phyloP scores from a whole-genome alignment of 2,797 vertebrate species.

The Echiichthys vipera region DNA sequence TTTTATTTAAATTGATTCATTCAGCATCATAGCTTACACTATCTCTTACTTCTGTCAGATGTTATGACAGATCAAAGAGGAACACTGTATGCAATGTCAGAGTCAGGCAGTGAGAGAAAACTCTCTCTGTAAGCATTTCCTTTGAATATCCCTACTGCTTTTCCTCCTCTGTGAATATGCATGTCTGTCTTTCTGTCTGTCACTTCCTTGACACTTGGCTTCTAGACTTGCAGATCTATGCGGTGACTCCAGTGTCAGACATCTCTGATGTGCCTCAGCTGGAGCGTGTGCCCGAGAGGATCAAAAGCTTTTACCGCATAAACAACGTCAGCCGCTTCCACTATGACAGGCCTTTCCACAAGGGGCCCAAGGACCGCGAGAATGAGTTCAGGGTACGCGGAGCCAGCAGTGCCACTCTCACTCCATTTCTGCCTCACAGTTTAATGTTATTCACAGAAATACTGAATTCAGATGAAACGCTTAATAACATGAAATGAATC shows the following conservation, averaged over 20 bases:
- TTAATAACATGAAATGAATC: conserved; percentile 2
- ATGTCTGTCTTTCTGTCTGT: conserved; percentile 42
- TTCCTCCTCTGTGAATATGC: conserved; percentile 36
- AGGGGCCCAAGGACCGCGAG: conserved; percentile 96
- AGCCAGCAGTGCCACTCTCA: conserved; percentile 28
- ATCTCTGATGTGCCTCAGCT: conserved; percentile 94
- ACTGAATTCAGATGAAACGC: not conserved
- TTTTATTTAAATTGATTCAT: not conserved
- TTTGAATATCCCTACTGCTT: conserved; percentile 6
- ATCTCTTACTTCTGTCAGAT: not conserved
- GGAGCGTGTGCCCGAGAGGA: conserved; percentile 97
- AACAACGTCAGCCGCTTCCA: conserved; percentile 98
- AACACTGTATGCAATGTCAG: not conserved
- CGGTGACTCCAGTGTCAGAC: conserved; percentile 96
- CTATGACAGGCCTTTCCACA: conserved; percentile 98
- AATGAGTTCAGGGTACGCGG: conserved; percentile 96
- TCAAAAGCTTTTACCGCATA: conserved; percentile 99
- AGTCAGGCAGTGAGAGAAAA: conserved; percentile 20
- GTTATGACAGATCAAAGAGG: not conserved
- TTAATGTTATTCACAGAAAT: not conserved
- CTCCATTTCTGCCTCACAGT: conserved; percentile 30
- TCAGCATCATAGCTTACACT: not conserved
- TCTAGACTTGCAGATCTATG: conserved; percentile 98
- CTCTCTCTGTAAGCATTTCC: conserved; percentile 24
- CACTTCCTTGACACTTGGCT: conserved; percentile 85